Percentiles rank a stretch among this genome's conserved stretches.
Evolutionary conservation across 2,797 vertebrate genomes (phyloP).

Genomic region (Lacerta agilis): DNA sequence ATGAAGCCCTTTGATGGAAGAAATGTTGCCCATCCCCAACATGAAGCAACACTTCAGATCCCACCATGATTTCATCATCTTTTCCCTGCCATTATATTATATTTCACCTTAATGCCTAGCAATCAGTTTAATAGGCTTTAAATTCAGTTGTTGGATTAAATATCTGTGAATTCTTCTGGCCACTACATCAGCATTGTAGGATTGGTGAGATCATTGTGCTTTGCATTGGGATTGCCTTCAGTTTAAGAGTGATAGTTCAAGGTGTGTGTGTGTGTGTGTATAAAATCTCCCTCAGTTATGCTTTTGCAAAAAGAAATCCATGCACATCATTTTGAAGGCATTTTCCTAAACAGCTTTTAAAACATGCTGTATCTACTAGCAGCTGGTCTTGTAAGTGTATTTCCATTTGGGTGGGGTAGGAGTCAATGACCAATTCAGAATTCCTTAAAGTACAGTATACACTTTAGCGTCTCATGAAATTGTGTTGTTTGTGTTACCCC

Average conservation of each 20-base stretch:
- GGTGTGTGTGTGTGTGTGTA: too few relatives aligned
- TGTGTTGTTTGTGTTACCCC: constrained; percentile 48
- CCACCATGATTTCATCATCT: neutral
- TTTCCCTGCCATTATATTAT: neutral
- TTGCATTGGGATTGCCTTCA: neutral
- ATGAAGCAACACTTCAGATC: too few relatives aligned
- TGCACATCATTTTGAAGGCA: neutral
- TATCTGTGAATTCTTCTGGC: too few relatives aligned
- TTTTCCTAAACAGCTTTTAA: constrained; percentile 32
- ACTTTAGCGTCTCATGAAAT: constrained; percentile 2
- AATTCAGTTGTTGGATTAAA: neutral
- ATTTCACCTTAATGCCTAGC: neutral
- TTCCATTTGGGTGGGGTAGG: neutral
- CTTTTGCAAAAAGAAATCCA: constrained; percentile 22
- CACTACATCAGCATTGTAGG: neutral
- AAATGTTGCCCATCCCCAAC: neutral
- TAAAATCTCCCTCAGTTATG: neutral
- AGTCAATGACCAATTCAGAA: too few relatives aligned
- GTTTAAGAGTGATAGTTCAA: neutral
- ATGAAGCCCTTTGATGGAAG: neutral
- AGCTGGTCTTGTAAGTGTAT: neutral
- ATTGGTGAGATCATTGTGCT: neutral
- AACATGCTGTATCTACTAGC: constrained; percentile 13
- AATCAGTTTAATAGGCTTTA: neutral
- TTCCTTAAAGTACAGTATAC: neutral